Percentiles rank a stretch among this genome's conserved stretches.
phyloP scores from a whole-genome alignment of 2,888 invertebrate species.

The Pristionchus maxplancki region DNA sequence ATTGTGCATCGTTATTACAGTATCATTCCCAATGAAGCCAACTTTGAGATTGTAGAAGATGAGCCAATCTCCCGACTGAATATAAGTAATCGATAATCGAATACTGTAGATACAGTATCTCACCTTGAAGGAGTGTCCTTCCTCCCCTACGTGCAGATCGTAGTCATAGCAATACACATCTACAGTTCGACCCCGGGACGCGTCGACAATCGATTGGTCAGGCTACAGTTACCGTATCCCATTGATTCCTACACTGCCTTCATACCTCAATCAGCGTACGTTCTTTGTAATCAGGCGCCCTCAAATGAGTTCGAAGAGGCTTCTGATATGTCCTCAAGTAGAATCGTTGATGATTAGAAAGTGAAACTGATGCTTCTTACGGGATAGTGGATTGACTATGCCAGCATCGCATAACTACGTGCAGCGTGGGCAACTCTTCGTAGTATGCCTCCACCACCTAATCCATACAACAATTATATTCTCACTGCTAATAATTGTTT shows the following conservation, averaged over 20 bases:
- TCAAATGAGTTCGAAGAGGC: neutral
- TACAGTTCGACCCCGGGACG: neutral
- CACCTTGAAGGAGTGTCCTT: neutral
- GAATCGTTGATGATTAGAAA: neutral
- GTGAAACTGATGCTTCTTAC: neutral
- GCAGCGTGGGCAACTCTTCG: neutral
- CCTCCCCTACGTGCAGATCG: neutral
- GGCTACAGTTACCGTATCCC: constrained; percentile 22
- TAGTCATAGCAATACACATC: constrained; percentile 14
- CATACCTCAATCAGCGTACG: neutral
- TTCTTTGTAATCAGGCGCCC: neutral
- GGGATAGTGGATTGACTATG: neutral
- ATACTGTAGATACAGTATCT: neutral
- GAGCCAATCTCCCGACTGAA: constrained; percentile 31
- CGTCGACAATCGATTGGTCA: neutral
- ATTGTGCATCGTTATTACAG: neutral
- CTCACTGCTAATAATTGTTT: neutral
- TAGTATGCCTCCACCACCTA: neutral
- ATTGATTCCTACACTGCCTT: neutral
- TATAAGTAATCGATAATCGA: neutral
- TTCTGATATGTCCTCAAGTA: neutral
- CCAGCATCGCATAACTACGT: constrained; percentile 28
- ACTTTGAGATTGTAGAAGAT: neutral
- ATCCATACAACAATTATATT: neutral
- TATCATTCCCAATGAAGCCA: neutral